Conservation (phyloP, 2,797 vertebrate genomes). For the Eupleurogrammus muticus region DNA sequence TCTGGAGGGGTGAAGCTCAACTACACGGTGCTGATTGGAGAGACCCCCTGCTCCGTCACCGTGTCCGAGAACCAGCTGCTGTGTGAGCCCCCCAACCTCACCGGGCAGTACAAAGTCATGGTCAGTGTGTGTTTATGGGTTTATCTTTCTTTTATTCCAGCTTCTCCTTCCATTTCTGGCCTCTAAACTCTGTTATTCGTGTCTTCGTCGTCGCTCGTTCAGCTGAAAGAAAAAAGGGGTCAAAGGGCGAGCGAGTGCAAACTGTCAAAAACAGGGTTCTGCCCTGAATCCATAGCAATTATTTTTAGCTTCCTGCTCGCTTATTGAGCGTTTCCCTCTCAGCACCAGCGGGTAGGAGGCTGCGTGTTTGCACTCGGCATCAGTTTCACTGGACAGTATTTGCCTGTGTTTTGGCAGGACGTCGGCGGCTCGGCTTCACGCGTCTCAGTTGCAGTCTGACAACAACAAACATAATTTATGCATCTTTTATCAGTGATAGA, state of each 20-base stretch:
- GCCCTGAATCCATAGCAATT: slow-evolving; percentile 60
- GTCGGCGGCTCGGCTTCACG: background rate
- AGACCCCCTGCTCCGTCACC: slow-evolving; percentile 93
- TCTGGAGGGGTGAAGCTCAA: slow-evolving; percentile 95
- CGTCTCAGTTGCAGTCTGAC: too few relatives aligned
- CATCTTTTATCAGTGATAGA: background rate
- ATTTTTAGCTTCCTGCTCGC: slow-evolving; percentile 57
- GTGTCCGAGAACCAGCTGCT: slow-evolving; percentile 97
- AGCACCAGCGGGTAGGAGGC: slow-evolving; percentile 18
- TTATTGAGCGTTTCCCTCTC: slow-evolving; percentile 61
- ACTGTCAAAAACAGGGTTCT: slow-evolving; percentile 71
- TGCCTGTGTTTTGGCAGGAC: slow-evolving; percentile 23
- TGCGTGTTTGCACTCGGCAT: slow-evolving; percentile 31
- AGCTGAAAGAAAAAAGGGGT: slow-evolving; percentile 56
- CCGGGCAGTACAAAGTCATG: slow-evolving; percentile 95
- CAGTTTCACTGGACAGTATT: slow-evolving; percentile 30
- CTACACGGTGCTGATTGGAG: slow-evolving; percentile 96
- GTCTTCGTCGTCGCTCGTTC: slow-evolving; percentile 62
- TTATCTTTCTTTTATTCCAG: slow-evolving; percentile 11
- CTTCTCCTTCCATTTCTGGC: slow-evolving; percentile 40
- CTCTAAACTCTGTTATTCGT: slow-evolving; percentile 60
- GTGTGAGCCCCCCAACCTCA: slow-evolving; percentile 96
- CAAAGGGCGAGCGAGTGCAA: slow-evolving; percentile 53
- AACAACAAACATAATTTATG: background rate
- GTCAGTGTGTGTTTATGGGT: slow-evolving; percentile 65